phyloP scores from a whole-genome alignment of 2,888 invertebrate genomes.

The Coelogynopora nodosa region DNA sequence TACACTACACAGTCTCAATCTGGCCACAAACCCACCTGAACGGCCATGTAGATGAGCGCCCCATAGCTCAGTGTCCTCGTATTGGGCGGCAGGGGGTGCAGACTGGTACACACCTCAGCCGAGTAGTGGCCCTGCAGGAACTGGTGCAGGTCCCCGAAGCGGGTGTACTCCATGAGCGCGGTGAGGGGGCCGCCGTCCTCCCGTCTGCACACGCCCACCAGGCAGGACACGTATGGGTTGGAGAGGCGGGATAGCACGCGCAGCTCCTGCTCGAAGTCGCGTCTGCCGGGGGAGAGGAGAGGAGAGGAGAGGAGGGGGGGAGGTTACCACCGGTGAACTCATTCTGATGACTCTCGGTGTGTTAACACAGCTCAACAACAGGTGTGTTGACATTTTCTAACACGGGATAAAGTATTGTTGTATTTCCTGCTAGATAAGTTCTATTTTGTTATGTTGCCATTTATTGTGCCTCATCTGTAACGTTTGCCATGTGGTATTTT shows the following conservation, averaged over 20 bases:
- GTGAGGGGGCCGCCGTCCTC: conserved; percentile 73
- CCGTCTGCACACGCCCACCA: conserved; percentile 75
- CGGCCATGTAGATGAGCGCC: conserved; percentile 75
- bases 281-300: neutral
- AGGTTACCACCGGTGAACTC: too few relatives aligned
- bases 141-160: conserved; percentile 77
- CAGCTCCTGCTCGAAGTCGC: conserved; percentile 71
- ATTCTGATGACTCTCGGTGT: too few relatives aligned
- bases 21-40: too few relatives aligned
- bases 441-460: too few relatives aligned
- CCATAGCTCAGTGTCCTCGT: conserved; percentile 73
- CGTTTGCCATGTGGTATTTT: too few relatives aligned
- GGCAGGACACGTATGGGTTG: conserved; percentile 74
- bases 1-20: too few relatives aligned
- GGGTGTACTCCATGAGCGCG: conserved; percentile 82
- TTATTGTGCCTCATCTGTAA: too few relatives aligned
- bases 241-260: conserved; percentile 73
- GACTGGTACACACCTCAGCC: conserved; percentile 54
- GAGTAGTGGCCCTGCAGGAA: conserved; percentile 72
- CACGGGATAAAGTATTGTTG: too few relatives aligned
- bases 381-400: too few relatives aligned
- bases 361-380: too few relatives aligned
- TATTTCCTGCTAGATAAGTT: too few relatives aligned
- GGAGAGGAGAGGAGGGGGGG: too few relatives aligned
- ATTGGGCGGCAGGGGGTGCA: conserved; percentile 51